Evolutionary conservation across 2,113 vertebrate genomes (phyloP).

Genomic region (Triplophysa dalaica): DNA sequence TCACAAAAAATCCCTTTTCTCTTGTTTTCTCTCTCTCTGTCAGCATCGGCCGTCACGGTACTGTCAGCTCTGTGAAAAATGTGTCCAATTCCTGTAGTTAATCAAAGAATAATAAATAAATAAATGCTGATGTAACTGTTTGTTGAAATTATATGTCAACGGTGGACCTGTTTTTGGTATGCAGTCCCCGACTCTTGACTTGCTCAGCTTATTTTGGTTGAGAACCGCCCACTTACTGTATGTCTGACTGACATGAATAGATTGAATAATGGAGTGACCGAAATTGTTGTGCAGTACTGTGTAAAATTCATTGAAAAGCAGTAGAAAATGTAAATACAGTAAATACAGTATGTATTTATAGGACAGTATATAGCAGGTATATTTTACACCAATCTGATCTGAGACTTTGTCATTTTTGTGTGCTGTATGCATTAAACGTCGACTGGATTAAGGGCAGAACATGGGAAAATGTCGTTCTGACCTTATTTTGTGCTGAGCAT

Average conservation of each 20-base stretch:
- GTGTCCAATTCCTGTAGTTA: constrained; percentile 6
- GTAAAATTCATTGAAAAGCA: too few species aligned
- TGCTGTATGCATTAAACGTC: background rate
- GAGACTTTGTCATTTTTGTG: background rate
- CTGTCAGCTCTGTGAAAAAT: constrained; percentile 1
- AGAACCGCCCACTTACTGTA: too few species aligned
- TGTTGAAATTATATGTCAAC: constrained; percentile 25
- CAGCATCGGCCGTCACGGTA: background rate
- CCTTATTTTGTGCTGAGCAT: background rate
- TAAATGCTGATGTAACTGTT: constrained; percentile 19
- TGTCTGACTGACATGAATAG: too few species aligned
- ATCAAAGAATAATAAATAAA: constrained; percentile 4
- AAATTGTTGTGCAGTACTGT: too few species aligned
- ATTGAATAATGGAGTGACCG: too few species aligned
- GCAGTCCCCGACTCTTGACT: too few species aligned
- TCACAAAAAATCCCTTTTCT: background rate
- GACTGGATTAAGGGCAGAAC: background rate
- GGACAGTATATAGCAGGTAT: too few species aligned
- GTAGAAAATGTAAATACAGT: too few species aligned
- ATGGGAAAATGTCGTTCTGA: background rate
- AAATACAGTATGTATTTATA: too few species aligned
- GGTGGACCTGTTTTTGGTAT: background rate
- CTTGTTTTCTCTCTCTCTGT: constrained; percentile 10
- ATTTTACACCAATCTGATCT: too few species aligned
- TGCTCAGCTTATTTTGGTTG: too few species aligned